Evolutionary conservation across 2,797 vertebrate species (phyloP).

Genomic region (Xenentodon cancila): DNA sequence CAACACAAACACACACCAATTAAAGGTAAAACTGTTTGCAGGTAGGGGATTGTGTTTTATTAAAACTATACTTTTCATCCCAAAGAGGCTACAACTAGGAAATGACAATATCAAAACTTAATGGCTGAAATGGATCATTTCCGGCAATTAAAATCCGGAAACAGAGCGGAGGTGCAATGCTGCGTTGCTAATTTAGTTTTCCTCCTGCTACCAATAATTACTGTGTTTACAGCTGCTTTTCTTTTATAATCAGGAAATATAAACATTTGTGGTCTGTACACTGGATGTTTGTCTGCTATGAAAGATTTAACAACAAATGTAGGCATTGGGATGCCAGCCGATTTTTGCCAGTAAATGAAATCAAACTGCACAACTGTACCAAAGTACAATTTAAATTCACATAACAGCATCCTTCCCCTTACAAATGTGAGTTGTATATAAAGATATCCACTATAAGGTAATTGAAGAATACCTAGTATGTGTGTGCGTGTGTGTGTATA

Average conservation of each 20-base stretch:
- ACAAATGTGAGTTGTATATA: too few relatives aligned
- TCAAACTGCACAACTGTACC: too few relatives aligned
- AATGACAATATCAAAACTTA: background rate
- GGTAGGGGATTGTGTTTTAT: background rate
- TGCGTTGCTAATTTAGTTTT: background rate
- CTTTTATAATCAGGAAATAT: background rate
- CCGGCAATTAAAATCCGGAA: background rate
- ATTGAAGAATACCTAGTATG: too few relatives aligned
- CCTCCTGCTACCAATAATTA: too few relatives aligned
- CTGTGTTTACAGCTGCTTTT: background rate
- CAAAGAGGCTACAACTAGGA: background rate
- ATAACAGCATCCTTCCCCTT: too few relatives aligned
- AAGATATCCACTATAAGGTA: too few relatives aligned
- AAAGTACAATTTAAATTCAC: too few relatives aligned
- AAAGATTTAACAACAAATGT: too few relatives aligned
- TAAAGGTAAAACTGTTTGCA: background rate
- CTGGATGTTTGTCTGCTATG: too few relatives aligned
- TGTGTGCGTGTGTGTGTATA: too few relatives aligned
- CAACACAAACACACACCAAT: background rate
- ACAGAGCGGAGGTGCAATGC: background rate
- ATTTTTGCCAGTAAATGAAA: too few relatives aligned
- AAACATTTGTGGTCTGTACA: background rate
- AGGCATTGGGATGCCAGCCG: too few relatives aligned
- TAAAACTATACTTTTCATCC: background rate
- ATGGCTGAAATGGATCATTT: conserved; percentile 6